These are phyloP conservation scores for Xiphophorus maculatus DNA, from an alignment of 2,113 vertebrate genomes.

Conservation along the genomic window DNA sequence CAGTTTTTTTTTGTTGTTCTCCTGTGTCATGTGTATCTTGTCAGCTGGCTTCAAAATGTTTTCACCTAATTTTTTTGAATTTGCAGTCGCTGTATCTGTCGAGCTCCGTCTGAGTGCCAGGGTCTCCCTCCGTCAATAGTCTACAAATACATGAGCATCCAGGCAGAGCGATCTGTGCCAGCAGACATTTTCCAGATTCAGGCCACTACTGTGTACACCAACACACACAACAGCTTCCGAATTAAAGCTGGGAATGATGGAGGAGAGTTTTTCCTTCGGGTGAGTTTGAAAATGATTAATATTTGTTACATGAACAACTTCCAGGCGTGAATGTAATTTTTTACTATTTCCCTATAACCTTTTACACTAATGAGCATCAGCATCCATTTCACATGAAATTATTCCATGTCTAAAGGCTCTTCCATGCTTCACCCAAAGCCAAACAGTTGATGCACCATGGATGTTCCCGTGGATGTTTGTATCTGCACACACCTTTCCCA, in stretches of 20 bases:
- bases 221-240: conserved; percentile 96
- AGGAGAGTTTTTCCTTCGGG: conserved; percentile 94
- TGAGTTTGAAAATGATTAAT: conserved; percentile 65
- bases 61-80: conserved; percentile 7
- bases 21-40: not conserved
- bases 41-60: not conserved
- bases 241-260: conserved; percentile 96
- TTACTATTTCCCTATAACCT: no score
- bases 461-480: no score
- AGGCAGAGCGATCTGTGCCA: conserved; percentile 90
- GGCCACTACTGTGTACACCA: conserved; percentile 93
- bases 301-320: not conserved
- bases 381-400: no score
- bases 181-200: conserved; percentile 99
- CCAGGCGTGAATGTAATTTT: no score
- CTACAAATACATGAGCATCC: conserved; percentile 98
- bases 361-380: no score
- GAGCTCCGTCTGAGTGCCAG: conserved; percentile 84
- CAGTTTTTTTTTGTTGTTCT: not conserved
- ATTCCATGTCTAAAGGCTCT: no score
- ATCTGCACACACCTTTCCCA: no score
- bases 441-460: no score
- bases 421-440: no score
- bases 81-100: conserved; percentile 91
- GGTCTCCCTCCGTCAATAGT: conserved; percentile 90